A percentile compares a stretch with the other conserved stretches of the same genome.
These are phyloP conservation scores for Genyomyrus donnyi DNA, from an alignment of 2,113 vertebrate genomes.

Conservation along the genomic window DNA sequence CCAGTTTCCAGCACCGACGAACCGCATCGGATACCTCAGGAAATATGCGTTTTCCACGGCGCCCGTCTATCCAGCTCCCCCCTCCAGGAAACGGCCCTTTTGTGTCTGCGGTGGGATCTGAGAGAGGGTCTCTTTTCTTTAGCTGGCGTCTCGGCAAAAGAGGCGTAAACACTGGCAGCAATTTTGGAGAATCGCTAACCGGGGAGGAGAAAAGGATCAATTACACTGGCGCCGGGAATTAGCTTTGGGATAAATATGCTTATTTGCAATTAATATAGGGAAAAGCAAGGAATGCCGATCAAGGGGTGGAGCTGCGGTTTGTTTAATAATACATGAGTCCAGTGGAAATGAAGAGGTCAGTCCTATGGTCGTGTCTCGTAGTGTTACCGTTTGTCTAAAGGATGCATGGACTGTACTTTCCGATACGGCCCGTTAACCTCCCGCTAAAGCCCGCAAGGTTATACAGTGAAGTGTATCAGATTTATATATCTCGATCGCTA, in stretches of 20 bases:
- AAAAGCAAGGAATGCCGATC: conserved; percentile 17
- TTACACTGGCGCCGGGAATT: neutral
- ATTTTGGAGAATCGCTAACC: neutral
- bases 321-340: conserved; percentile 54
- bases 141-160: neutral
- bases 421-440: neutral
- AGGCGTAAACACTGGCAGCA: neutral
- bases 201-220: neutral
- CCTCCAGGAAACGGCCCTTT: neutral
- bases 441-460: neutral
- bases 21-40: conserved; percentile 14
- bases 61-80: neutral
- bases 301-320: conserved; percentile 55
- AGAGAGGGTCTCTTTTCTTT: neutral
- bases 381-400: conserved; percentile 24
- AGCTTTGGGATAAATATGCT: conserved; percentile 7
- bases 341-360: conserved; percentile 25
- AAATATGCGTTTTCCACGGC: conserved; percentile 7
- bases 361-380: conserved; percentile 23
- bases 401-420: neutral
- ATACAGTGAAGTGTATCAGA: neutral
- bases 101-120: conserved; percentile 31
- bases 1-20: neutral
- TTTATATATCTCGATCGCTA: neutral
- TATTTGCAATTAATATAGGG: neutral